These are phyloP conservation scores for Pachyseris speciosa DNA, from an alignment of 64 coral and sea anemone species.

Conservation along the genomic window DNA sequence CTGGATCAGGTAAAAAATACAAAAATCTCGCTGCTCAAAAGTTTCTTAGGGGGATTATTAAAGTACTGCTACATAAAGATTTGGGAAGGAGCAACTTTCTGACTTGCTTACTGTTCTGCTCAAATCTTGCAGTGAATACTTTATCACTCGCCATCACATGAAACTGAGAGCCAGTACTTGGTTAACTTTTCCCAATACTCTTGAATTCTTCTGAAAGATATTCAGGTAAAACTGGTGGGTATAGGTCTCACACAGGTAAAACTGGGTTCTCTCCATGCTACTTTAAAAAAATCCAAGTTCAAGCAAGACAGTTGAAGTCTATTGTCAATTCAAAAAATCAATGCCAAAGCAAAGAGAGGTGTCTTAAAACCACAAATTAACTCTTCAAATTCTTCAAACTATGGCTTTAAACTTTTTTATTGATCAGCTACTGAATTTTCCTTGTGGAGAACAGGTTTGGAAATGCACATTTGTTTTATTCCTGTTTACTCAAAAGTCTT, in stretches of 20 bases:
- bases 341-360: too few species aligned
- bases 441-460: too few species aligned
- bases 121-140: slow-evolving; percentile 80
- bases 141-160: slow-evolving; percentile 38
- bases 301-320: too few species aligned
- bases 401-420: too few species aligned
- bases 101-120: slow-evolving; percentile 52
- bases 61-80: background rate
- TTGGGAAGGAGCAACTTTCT: background rate
- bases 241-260: slow-evolving; percentile 65
- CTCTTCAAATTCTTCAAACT: too few species aligned
- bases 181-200: slow-evolving; percentile 53
- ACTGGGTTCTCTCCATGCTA: background rate
- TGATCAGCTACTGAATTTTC: too few species aligned
- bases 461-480: too few species aligned
- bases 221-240: slow-evolving; percentile 77
- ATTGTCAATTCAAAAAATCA: too few species aligned
- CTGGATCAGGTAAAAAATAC: background rate
- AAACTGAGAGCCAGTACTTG: slow-evolving; percentile 51
- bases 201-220: slow-evolving; percentile 43
- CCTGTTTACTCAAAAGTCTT: too few species aligned
- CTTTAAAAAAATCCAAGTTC: too few species aligned
- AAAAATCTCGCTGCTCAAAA: too few species aligned
- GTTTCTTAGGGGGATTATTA: background rate
- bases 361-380: too few species aligned